Conservation (phyloP, 2,888 invertebrate genomes). For the Spisula subtruncata region DNA sequence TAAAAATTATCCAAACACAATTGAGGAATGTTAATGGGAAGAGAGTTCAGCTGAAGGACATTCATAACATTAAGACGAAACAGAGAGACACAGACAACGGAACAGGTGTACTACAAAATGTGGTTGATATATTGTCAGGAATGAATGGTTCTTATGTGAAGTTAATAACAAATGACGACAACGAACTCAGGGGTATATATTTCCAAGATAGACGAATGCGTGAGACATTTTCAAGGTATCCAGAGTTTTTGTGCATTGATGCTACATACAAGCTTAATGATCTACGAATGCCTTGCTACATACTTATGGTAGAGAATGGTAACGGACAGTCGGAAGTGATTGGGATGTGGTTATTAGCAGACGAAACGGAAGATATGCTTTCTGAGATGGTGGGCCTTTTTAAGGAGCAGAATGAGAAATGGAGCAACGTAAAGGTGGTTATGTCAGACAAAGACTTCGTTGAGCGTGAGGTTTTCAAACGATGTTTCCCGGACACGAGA, state of each 20-base stretch:
- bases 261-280: slow-evolving; percentile 55
- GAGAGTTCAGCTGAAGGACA: too few species aligned
- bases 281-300: slow-evolving; percentile 43
- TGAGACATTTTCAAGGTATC: slow-evolving; percentile 21
- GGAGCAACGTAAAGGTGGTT: slow-evolving; percentile 32
- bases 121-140: too few species aligned
- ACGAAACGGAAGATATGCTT: slow-evolving; percentile 44
- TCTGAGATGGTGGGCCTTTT: slow-evolving; percentile 35
- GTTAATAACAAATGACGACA: slow-evolving; percentile 13
- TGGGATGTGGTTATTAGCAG: slow-evolving; percentile 46
- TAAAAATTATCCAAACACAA: too few species aligned
- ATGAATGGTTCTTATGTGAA: slow-evolving; percentile 43
- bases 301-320: slow-evolving; percentile 44
- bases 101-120: too few species aligned
- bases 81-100: too few species aligned
- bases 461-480: too few species aligned
- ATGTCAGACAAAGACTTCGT: slow-evolving; percentile 56
- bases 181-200: slow-evolving; percentile 45
- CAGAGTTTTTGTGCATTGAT: slow-evolving; percentile 48
- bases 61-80: too few species aligned
- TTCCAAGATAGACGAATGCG: slow-evolving; percentile 46
- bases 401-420: slow-evolving; percentile 50
- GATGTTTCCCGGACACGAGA: slow-evolving; percentile 35
- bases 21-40: too few species aligned
- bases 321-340: slow-evolving; percentile 43